These are phyloP conservation scores for Synodontis membranacea DNA, from an alignment of 2,113 vertebrate genomes.

Conservation along the genomic window DNA sequence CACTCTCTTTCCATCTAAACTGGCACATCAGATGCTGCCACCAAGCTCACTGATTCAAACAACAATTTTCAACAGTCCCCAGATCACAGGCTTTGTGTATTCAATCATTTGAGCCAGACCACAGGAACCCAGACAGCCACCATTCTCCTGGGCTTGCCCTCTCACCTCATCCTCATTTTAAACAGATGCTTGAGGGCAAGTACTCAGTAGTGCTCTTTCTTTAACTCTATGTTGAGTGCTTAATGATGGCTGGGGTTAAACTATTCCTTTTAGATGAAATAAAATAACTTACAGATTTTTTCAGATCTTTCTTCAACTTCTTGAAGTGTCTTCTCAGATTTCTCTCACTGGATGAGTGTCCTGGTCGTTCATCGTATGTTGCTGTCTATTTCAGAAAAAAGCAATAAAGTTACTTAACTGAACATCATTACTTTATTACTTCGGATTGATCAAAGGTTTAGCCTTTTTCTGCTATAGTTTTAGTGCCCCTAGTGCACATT, in stretches of 20 bases:
- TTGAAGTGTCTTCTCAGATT: constrained; percentile 36
- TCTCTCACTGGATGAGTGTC: neutral
- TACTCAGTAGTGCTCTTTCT: too few species aligned
- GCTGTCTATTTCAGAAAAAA: constrained; percentile 23
- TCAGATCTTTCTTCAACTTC: constrained; percentile 20
- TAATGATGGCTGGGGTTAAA: neutral
- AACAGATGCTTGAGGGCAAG: too few species aligned
- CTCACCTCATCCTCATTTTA: too few species aligned
- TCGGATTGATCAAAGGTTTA: neutral
- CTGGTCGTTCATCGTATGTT: neutral
- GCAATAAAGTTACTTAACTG: neutral
- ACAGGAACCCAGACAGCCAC: neutral
- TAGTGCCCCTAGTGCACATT: neutral
- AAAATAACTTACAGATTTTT: constrained; percentile 39
- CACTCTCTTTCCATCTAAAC: neutral
- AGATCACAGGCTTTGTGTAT: neutral
- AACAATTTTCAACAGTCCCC: neutral
- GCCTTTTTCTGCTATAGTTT: too few species aligned
- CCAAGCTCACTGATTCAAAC: neutral
- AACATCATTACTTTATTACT: too few species aligned
- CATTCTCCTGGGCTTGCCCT: too few species aligned
- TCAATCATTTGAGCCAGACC: neutral
- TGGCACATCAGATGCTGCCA: neutral
- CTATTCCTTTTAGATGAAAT: neutral
- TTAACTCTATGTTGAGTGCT: neutral